Percentiles rank a stretch among this genome's conserved stretches.
Evolutionary conservation across 2,888 invertebrate species (phyloP).

Genomic region (Allygus modestus): DNA sequence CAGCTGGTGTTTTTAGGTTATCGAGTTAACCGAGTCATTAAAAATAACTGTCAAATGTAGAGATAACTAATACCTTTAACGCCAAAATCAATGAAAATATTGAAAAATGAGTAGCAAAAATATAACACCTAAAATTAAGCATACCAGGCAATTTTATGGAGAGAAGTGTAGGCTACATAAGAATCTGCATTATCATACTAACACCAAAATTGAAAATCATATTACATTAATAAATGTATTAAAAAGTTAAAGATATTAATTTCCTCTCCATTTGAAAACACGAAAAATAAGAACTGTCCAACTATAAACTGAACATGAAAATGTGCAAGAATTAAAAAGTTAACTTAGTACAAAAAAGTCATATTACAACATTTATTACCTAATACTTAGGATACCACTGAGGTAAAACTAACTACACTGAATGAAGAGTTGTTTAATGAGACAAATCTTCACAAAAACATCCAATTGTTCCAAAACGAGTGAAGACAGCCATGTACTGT

Average conservation of each 20-base stretch:
- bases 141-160: too few relatives aligned
- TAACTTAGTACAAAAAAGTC: conserved; percentile 11
- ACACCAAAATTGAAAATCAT: too few relatives aligned
- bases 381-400: conserved; percentile 26
- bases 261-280: conserved; percentile 23
- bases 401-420: conserved; percentile 40
- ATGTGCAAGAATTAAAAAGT: not conserved
- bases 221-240: too few relatives aligned
- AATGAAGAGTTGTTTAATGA: not conserved
- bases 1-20: not conserved
- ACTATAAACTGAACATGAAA: not conserved
- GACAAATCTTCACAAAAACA: not conserved
- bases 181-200: too few relatives aligned
- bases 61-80: conserved; percentile 27
- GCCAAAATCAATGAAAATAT: not conserved
- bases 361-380: conserved; percentile 22
- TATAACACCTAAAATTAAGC: too few relatives aligned
- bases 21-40: not conserved
- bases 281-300: not conserved
- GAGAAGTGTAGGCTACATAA: too few relatives aligned
- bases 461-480: conserved; percentile 33
- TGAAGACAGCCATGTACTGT: conserved; percentile 1
- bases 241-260: not conserved
- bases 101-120: not conserved
- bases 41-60: conserved; percentile 21